Conservation (phyloP, 2,113 vertebrate genomes). For the Poeciliopsis prolifica region DNA sequence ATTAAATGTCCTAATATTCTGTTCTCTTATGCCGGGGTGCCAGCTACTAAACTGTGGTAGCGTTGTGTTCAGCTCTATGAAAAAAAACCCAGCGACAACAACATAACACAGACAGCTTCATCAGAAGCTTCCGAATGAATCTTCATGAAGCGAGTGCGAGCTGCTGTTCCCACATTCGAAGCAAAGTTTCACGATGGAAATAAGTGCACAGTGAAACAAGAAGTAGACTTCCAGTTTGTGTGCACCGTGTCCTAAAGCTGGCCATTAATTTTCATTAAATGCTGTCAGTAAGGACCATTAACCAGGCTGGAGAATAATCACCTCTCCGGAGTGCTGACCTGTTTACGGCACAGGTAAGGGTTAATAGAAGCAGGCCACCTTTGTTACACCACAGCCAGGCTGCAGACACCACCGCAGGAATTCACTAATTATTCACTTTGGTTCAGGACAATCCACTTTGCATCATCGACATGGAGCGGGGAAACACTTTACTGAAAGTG, state of each 20-base stretch:
- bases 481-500: slow-evolving; percentile 34
- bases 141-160: slow-evolving; percentile 27
- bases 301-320: slow-evolving; percentile 79
- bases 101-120: slow-evolving; percentile 17
- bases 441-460: slow-evolving; percentile 22
- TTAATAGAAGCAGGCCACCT: slow-evolving; percentile 77
- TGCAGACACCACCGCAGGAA: slow-evolving; percentile 6
- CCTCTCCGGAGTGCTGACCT: slow-evolving; percentile 74
- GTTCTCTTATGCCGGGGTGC: slow-evolving; percentile 41
- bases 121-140: slow-evolving; percentile 29
- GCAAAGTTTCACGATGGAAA: slow-evolving; percentile 39
- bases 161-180: slow-evolving; percentile 20
- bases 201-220: slow-evolving; percentile 50
- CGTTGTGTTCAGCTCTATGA: slow-evolving; percentile 9
- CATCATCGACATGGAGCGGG: slow-evolving; percentile 14
- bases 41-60: slow-evolving; percentile 28
- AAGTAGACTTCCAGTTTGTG: slow-evolving; percentile 58
- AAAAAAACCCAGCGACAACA: neutral
- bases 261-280: slow-evolving; percentile 82
- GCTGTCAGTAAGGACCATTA: slow-evolving; percentile 82
- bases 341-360: slow-evolving; percentile 74
- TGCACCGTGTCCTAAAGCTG: slow-evolving; percentile 47
- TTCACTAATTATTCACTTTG: slow-evolving; percentile 45
- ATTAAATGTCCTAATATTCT: slow-evolving; percentile 53
- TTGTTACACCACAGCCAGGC: slow-evolving; percentile 49